Evolutionary conservation across 2,888 invertebrate species (phyloP), one percentile per base, ranked within the genome.

Genomic region (Gasteruption jaculator): DNA sequence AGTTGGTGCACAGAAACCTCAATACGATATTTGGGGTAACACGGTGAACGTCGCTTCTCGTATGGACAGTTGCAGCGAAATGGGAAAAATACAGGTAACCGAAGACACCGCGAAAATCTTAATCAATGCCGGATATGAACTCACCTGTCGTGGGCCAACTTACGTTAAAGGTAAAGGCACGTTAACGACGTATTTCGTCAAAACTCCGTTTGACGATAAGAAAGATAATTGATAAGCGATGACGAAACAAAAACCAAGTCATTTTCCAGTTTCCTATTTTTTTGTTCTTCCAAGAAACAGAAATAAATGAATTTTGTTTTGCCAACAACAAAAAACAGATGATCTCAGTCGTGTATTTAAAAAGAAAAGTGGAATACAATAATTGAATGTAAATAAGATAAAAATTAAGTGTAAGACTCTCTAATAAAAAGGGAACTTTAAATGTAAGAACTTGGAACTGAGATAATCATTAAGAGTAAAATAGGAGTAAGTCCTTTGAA

Each of bases 1-100:
- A 12, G 92, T 96, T 16, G 95, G 95, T 0, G 95, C 95, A 0
- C 92, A 95, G 69, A 96, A 96, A 65, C 96, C 96, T 0, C 95
- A 96, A 72, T 96, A 95, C 72, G 96, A 97, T 67, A 96, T 97
- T 57, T 97, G 96, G 96, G 94, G 96, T 10, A 95, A 97, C 72
- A 95, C 96, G 0, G 97, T 97, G 11, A 96, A 96, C 68, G 92
- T 96, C 8, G 95, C 96, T 1, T 93, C 92, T 4, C 75, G 96
- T 34, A 97, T 97, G 96, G 96, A 96, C 73, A 93, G 92, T 48
- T 93, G 91, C 47, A 95, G 96, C 0, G 79, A 86, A 48, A 85
- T 92, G 81, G 91, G 90, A 14, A 76, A 81, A 43, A 82, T 93
- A 49, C 92, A 93, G 71, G 88, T 90, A 5, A 88, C 91, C 3